A percentile compares a stretch with the other conserved stretches of the same genome.
Evolutionary conservation across 2,797 vertebrate species (phyloP).

Genomic region (Pagetopsis macropterus): DNA sequence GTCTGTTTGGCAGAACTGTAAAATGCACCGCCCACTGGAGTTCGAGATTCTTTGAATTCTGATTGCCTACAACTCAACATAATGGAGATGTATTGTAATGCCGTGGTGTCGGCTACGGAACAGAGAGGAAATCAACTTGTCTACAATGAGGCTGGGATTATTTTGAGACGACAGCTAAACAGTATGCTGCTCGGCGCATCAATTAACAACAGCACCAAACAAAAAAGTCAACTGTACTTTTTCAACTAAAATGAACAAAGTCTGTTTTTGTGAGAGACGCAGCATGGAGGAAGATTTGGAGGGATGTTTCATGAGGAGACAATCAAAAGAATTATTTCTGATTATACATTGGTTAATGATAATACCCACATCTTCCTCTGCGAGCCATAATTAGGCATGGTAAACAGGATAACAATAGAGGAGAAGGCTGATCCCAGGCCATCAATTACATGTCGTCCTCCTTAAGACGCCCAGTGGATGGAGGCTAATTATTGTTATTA

Average conservation of each 20-base stretch:
- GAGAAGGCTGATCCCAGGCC: slow-evolving; percentile 78
- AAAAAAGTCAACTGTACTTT: neutral
- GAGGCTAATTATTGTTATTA: slow-evolving; percentile 85
- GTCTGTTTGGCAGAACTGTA: neutral
- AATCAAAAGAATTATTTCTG: slow-evolving; percentile 82
- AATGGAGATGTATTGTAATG: slow-evolving; percentile 30
- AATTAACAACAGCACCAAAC: neutral
- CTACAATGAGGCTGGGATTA: slow-evolving; percentile 63
- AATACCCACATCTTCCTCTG: slow-evolving; percentile 78
- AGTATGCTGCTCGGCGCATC: slow-evolving; percentile 57
- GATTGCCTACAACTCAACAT: slow-evolving; percentile 25
- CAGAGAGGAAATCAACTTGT: slow-evolving; percentile 40
- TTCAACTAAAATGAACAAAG: neutral
- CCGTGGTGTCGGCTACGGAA: slow-evolving; percentile 11
- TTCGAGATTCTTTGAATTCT: slow-evolving; percentile 23
- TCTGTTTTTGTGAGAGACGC: slow-evolving; percentile 10
- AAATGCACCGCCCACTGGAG: slow-evolving; percentile 6
- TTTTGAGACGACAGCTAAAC: slow-evolving; percentile 77
- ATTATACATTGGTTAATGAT: slow-evolving; percentile 83
- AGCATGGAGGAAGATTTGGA: slow-evolving; percentile 24
- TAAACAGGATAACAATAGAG: slow-evolving; percentile 81
- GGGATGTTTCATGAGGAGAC: slow-evolving; percentile 62
- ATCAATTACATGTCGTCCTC: slow-evolving; percentile 83
- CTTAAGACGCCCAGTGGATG: slow-evolving; percentile 70
- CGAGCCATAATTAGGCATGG: slow-evolving; percentile 77